Conservation (phyloP, 2,113 vertebrate species). For the Xerus inauris region DNA sequence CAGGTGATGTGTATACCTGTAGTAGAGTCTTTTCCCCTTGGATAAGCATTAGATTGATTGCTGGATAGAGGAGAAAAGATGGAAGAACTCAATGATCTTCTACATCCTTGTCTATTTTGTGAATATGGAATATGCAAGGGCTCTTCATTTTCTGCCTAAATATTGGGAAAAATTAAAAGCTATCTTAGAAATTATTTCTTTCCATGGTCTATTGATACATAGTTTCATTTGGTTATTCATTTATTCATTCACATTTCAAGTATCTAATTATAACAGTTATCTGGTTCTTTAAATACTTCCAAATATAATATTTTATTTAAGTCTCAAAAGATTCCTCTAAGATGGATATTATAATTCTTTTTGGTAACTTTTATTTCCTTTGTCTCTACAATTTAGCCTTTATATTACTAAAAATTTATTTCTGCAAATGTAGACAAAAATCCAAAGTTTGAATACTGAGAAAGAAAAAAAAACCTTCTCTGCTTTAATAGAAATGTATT, state of each 20-base stretch:
- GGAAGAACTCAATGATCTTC: not conserved
- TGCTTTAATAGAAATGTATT: not conserved
- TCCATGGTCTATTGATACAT: not conserved
- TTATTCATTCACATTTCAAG: not conserved
- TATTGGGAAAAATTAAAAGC: not conserved
- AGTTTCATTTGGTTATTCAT: not conserved
- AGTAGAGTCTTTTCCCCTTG: constrained; percentile 12
- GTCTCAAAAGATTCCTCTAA: not conserved
- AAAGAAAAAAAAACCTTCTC: not conserved
- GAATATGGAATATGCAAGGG: not conserved
- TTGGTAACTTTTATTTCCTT: not conserved
- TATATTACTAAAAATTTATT: not conserved
- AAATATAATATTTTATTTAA: constrained; percentile 19
- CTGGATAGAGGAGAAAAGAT: not conserved
- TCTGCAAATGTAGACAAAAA: not conserved
- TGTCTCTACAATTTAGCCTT: constrained; percentile 9
- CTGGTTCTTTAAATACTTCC: constrained; percentile 20
- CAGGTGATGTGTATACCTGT: constrained; percentile 32
- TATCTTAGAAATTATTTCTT: constrained; percentile 47
- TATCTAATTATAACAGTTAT: not conserved
- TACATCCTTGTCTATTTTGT: not conserved
- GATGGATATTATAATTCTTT: not conserved
- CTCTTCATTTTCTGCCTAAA: constrained; percentile 43
- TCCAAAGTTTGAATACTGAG: not conserved
- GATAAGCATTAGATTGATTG: not conserved